Evolutionary conservation across 2,797 vertebrate species (phyloP).

Genomic region (Neosalanx taihuensis): DNA sequence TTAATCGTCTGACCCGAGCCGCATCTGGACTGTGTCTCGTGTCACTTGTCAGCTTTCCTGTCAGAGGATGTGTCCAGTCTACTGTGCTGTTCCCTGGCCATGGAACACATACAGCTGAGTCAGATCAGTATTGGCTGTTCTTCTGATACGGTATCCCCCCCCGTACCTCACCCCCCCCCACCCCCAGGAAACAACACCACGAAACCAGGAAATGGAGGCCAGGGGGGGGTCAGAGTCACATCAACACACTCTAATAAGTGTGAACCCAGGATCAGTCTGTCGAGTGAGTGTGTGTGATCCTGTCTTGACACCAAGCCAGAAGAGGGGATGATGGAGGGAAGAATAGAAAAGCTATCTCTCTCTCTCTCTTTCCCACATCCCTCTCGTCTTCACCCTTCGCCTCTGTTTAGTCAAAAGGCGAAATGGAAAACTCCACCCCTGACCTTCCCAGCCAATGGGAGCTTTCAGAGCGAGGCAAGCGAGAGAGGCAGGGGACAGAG

Average conservation of each 20-base stretch:
- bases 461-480: neutral
- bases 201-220: conserved; percentile 50
- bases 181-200: neutral
- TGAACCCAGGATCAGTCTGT: conserved; percentile 53
- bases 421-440: too few relatives aligned
- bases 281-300: conserved; percentile 30
- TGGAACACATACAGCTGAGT: conserved; percentile 55
- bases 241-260: conserved; percentile 72
- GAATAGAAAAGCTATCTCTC: neutral
- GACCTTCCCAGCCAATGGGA: too few relatives aligned
- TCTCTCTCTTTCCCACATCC: neutral
- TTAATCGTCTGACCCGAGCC: neutral
- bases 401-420: neutral
- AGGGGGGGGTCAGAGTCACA: conserved; percentile 55
- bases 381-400: neutral
- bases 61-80: conserved; percentile 1
- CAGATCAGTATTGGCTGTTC: conserved; percentile 57
- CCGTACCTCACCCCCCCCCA: conserved; percentile 13
- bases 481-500: neutral
- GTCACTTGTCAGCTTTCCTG: neutral
- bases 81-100: too few relatives aligned
- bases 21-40: neutral
- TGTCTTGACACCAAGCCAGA: neutral
- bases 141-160: conserved; percentile 42
- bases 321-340: neutral